A percentile compares a stretch with the other conserved stretches of the same genome.
Evolutionary conservation across 2,888 invertebrate genomes (phyloP).

Genomic region (Archips xylosteana): DNA sequence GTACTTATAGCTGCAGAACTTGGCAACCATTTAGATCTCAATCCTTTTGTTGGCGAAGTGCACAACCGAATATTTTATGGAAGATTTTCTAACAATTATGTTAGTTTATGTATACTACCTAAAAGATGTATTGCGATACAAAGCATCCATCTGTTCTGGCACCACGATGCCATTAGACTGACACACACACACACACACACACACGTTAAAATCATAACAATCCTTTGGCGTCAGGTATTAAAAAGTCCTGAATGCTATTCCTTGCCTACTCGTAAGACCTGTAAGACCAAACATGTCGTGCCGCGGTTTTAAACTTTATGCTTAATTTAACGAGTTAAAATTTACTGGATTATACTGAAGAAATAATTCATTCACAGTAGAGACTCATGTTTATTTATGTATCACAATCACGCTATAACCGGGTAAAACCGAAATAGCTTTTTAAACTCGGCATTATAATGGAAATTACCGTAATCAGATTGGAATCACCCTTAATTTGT

Average conservation of each 20-base stretch:
- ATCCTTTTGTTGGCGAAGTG: too few relatives aligned
- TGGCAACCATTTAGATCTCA: too few relatives aligned
- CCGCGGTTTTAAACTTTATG: neutral
- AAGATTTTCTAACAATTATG: too few relatives aligned
- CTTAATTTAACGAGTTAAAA: neutral
- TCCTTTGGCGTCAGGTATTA: too few relatives aligned
- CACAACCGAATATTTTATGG: too few relatives aligned
- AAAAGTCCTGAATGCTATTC: neutral
- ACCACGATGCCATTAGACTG: too few relatives aligned
- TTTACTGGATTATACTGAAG: neutral
- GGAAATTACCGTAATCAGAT: slow-evolving; percentile 25
- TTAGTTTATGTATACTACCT: too few relatives aligned
- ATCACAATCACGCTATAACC: slow-evolving; percentile 5
- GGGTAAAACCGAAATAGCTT: neutral
- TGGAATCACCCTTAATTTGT: slow-evolving; percentile 18
- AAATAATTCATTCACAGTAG: slow-evolving; percentile 21
- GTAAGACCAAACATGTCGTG: neutral
- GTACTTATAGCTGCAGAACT: too few relatives aligned
- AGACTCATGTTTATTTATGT: slow-evolving; percentile 8
- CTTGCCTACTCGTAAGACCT: neutral
- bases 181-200: too few relatives aligned
- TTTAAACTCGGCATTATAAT: slow-evolving; percentile 27
- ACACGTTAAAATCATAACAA: too few relatives aligned
- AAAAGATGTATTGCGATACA: too few relatives aligned
- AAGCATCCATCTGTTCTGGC: too few relatives aligned